Base-by-base conservation (phyloP, 1,140 invertebrate species). In the Mactra quadrangularis region DNA sequence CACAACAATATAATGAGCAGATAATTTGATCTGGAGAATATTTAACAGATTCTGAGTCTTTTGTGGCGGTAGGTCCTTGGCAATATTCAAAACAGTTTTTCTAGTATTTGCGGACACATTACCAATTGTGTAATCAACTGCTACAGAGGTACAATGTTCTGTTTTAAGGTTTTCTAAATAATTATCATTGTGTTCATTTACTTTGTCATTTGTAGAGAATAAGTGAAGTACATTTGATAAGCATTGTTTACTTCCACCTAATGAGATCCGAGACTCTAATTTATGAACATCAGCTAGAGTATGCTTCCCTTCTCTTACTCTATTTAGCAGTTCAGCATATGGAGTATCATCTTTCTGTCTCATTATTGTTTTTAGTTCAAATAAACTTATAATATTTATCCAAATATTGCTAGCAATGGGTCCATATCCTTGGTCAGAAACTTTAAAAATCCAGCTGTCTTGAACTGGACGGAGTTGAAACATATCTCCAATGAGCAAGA, bases 341-440 rank as follows among this genome's bases (percentile, higher is more conserved):
- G 25, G 1, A 11, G 47, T 47, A 76, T 79, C 79, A 81, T 86
- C 76, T 86, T 82, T 87, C 19, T 76, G 74, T 7, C 74, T 19
- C 74, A 76, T 76, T 7, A 76, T 19, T 47, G 55, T 62, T 31
- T 22, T 76, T 11, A 76, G 47, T 25, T 76, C 74, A 62, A 45
- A 62, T 15, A 76, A 29, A 9, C 59, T 62, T 6, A 55, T 35
- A 6, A 78, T 13, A 4, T 60, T 53, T 27, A 60, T 38, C 57
- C 74, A 76, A 0, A 59, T 15, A 35, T 76, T 76, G 3, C 0
- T 27, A 19, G 45, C 29, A 62, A 62, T 13, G 19, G 74, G 71
- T 7, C 55, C 71, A 45, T 62, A 76, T 22, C 19, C 7, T 38
- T 47, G 1, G 19, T 29, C 38, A 62, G 19, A 29, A 29, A 19